Conservation (phyloP, 1,140 invertebrate genomes). For the Euwallacea similis region DNA sequence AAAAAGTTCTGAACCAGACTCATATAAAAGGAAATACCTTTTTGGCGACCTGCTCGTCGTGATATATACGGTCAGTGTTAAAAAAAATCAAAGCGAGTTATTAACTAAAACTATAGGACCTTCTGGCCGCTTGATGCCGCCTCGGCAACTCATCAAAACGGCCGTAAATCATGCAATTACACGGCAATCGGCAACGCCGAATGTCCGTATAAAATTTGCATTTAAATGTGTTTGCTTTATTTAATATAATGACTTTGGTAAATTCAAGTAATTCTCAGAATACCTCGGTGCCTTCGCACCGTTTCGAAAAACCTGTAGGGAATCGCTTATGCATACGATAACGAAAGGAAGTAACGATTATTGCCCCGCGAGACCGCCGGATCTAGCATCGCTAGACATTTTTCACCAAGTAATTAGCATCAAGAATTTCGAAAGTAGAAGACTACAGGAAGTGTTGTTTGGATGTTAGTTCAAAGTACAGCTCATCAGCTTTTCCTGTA, state of each 20-base stretch:
- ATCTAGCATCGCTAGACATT: slow-evolving; percentile 8
- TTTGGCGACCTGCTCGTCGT: no score
- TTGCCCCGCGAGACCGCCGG: not conserved
- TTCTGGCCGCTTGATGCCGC: no score
- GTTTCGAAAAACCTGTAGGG: slow-evolving; percentile 6
- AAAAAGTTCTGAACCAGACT: no score
- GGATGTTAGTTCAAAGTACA: not conserved
- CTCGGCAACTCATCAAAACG: not conserved
- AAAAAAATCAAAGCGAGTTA: no score
- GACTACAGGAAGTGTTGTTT: slow-evolving; percentile 8
- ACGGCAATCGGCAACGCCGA: slow-evolving; percentile 8
- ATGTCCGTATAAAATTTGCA: slow-evolving; percentile 12
- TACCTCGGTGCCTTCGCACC: slow-evolving; percentile 8
- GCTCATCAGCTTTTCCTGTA: not conserved
- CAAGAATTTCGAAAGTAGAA: not conserved
- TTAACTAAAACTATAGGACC: no score
- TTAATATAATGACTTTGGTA: slow-evolving; percentile 18
- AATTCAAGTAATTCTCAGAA: slow-evolving; percentile 13
- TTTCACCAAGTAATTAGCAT: slow-evolving; percentile 8
- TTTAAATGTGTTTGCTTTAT: slow-evolving; percentile 18
- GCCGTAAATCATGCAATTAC: slow-evolving; percentile 6
- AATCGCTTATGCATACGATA: slow-evolving; percentile 18
- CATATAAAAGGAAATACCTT: no score
- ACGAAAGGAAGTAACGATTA: slow-evolving; percentile 12
- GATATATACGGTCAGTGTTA: no score